phyloP scores from a whole-genome alignment of 2,888 invertebrate species.

The Acronicta aceris region DNA sequence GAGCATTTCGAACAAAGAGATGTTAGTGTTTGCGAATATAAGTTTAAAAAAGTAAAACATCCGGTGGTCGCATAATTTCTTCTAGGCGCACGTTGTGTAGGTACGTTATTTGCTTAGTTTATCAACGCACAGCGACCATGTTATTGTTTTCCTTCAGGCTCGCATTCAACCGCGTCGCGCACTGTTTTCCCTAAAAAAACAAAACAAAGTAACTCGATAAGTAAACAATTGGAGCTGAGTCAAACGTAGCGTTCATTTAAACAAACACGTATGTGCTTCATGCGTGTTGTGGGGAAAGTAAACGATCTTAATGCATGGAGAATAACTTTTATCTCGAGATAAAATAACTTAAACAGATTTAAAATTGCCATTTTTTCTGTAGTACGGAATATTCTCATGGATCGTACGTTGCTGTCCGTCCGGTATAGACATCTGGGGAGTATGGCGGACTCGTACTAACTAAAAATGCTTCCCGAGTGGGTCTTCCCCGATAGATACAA shows the following conservation, averaged over 20 bases:
- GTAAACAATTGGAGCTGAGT: constrained; percentile 70
- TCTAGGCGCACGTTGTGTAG: constrained; percentile 42
- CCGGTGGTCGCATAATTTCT: constrained; percentile 39
- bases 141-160: constrained; percentile 60
- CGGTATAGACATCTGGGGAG: too few species aligned
- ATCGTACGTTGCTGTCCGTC: too few species aligned
- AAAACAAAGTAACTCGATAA: constrained; percentile 76
- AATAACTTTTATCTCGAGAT: constrained; percentile 8
- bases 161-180: constrained; percentile 57
- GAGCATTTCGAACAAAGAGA: constrained; percentile 11
- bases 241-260: constrained; percentile 56
- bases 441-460: too few species aligned
- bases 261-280: constrained; percentile 46
- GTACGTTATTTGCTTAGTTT: constrained; percentile 54
- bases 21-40: constrained; percentile 31
- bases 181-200: constrained; percentile 77
- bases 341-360: neutral
- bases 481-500: too few species aligned
- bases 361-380: too few species aligned
- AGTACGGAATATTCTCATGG: too few species aligned
- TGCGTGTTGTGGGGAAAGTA: constrained; percentile 28
- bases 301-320: constrained; percentile 20
- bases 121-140: constrained; percentile 48
- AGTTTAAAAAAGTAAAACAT: constrained; percentile 30
- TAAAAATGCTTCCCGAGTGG: too few species aligned